Evolutionary conservation across 2,888 invertebrate species (phyloP).

Genomic region (Watsonalla binaria): DNA sequence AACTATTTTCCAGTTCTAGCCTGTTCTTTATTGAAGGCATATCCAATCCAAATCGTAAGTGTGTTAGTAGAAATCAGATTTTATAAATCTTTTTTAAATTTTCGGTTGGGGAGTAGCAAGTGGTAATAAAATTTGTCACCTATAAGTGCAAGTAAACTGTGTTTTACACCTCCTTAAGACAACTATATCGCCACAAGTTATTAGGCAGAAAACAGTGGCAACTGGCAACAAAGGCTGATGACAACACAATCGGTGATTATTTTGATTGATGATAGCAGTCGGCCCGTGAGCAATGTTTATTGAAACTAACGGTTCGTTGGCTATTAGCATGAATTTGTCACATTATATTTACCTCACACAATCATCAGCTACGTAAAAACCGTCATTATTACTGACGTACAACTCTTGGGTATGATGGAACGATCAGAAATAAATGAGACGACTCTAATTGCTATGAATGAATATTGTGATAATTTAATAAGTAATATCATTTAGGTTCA

Average conservation of each 20-base stretch:
- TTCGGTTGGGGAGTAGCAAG: neutral
- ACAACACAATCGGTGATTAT: slow-evolving; percentile 62
- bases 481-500: too few species aligned
- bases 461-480: too few species aligned
- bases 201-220: slow-evolving; percentile 14
- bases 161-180: neutral
- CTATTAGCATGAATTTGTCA: slow-evolving; percentile 13
- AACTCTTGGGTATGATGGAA: neutral
- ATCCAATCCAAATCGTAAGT: too few species aligned
- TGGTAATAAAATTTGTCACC: neutral
- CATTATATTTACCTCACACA: slow-evolving; percentile 2
- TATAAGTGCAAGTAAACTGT: neutral
- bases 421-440: neutral
- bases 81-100: too few species aligned
- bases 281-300: slow-evolving; percentile 33
- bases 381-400: neutral
- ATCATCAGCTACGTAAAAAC: neutral
- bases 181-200: neutral
- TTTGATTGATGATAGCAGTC: slow-evolving; percentile 53
- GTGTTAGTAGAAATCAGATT: too few species aligned
- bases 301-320: slow-evolving; percentile 32
- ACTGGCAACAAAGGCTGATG: slow-evolving; percentile 25
- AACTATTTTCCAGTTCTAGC: too few species aligned
- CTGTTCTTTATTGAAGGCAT: too few species aligned
- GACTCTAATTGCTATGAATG: too few species aligned